Evolutionary conservation across 2,888 invertebrate species (phyloP).

Genomic region (Platerodrilus igneus): DNA sequence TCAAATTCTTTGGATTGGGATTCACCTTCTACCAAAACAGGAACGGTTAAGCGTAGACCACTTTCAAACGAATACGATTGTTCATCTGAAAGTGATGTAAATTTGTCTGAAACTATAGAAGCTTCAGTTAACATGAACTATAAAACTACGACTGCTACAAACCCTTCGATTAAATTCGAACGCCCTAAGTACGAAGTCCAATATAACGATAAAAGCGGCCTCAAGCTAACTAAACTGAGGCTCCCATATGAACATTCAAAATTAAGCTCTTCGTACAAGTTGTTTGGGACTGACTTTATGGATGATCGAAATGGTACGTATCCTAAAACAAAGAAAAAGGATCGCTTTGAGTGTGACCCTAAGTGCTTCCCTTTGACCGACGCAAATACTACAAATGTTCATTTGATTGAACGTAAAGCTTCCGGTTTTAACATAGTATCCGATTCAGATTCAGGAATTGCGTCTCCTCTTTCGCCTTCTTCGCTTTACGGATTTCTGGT

Average conservation of each 20-base stretch:
- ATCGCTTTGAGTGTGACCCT: slow-evolving; percentile 16
- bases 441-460: slow-evolving; percentile 47
- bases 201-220: too few species aligned
- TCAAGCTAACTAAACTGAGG: too few species aligned
- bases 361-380: slow-evolving; percentile 22
- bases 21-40: slow-evolving; percentile 64
- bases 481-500: slow-evolving; percentile 41
- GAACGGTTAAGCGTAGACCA: slow-evolving; percentile 66
- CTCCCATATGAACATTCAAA: too few species aligned
- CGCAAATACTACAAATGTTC: slow-evolving; percentile 18
- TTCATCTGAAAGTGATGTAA: slow-evolving; percentile 19
- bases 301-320: too few species aligned
- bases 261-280: too few species aligned
- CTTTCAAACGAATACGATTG: slow-evolving; percentile 48
- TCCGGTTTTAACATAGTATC: slow-evolving; percentile 37
- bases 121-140: too few species aligned
- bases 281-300: too few species aligned
- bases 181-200: too few species aligned
- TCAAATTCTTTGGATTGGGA: slow-evolving; percentile 62
- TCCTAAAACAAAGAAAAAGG: too few species aligned
- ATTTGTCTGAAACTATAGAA: too few species aligned
- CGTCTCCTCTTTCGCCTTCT: slow-evolving; percentile 45
- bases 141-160: background rate
- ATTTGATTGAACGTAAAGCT: slow-evolving; percentile 26
- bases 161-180: background rate